A percentile compares a stretch with the other conserved stretches of the same genome.
Conservation (phyloP, 2,888 invertebrate species). For the Alsophila aescularia region DNA sequence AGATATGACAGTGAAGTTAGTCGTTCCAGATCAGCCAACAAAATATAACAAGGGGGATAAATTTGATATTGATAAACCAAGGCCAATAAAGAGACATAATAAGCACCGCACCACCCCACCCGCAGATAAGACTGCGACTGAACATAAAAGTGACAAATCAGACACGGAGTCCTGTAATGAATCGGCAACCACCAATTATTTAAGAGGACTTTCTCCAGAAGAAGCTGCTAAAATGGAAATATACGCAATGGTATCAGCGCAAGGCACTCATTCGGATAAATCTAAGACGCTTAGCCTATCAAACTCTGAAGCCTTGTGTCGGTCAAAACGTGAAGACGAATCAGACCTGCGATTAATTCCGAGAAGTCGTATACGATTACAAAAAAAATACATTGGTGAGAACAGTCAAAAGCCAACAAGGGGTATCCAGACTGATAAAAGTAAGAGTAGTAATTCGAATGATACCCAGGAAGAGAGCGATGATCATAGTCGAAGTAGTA, state of each 20-base stretch:
- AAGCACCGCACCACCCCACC: constrained; percentile 4
- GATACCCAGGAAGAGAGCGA: no score
- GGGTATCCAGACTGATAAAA: constrained; percentile 10
- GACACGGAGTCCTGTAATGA: constrained; percentile 3
- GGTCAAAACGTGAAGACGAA: constrained; percentile 3
- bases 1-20: background rate
- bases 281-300: background rate
- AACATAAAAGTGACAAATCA: constrained; percentile 4
- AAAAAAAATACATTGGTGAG: constrained; percentile 4
- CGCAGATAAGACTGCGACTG: constrained; percentile 9
- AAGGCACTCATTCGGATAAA: constrained; percentile 7
- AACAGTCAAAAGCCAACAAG: constrained; percentile 1
- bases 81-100: constrained; percentile 6
- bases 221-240: constrained; percentile 11
- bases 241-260: constrained; percentile 3
- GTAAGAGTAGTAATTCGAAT: background rate
- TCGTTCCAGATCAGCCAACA: background rate
- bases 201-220: constrained; percentile 1
- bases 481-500: no score
- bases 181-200: constrained; percentile 8
- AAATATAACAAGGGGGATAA: constrained; percentile 10
- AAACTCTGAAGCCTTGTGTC: background rate
- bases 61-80: constrained; percentile 9
- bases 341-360: background rate
- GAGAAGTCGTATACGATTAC: constrained; percentile 6